phyloP scores from a whole-genome alignment of 2,797 vertebrate genomes.

The Adrianichthys oophorus region DNA sequence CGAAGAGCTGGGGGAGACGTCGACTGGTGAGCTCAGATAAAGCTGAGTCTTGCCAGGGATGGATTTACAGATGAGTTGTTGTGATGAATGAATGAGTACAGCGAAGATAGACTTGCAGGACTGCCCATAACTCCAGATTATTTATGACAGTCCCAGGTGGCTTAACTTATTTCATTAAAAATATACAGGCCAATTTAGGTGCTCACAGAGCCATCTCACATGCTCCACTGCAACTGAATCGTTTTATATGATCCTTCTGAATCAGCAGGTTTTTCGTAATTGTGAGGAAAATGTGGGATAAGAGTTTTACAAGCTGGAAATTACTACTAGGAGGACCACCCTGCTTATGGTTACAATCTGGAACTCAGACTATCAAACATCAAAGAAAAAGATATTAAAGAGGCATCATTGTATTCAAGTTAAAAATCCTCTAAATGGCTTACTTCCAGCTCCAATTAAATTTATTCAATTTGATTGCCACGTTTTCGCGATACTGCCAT shows the following conservation, averaged over 20 bases:
- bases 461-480: too few species aligned
- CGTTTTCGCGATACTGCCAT: too few species aligned
- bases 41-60: constrained; percentile 60
- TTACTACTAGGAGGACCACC: too few species aligned
- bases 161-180: constrained; percentile 59
- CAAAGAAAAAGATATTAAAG: too few species aligned
- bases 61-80: constrained; percentile 66
- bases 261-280: constrained; percentile 15
- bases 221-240: constrained; percentile 20
- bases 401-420: neutral
- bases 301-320: constrained; percentile 16
- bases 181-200: constrained; percentile 32
- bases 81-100: constrained; percentile 58
- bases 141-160: constrained; percentile 60
- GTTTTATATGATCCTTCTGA: constrained; percentile 33
- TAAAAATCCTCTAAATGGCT: neutral
- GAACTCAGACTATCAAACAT: too few species aligned
- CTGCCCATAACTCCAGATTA: constrained; percentile 61
- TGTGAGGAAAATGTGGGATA: constrained; percentile 12
- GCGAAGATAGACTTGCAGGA: constrained; percentile 60
- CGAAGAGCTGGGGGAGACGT: constrained; percentile 49
- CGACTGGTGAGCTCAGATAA: constrained; percentile 66
- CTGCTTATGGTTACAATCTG: too few species aligned
- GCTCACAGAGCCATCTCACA: constrained; percentile 28
- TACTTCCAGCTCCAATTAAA: too few species aligned